phyloP scores from a whole-genome alignment of 2,113 vertebrate species.

The Saguinus imperator region DNA sequence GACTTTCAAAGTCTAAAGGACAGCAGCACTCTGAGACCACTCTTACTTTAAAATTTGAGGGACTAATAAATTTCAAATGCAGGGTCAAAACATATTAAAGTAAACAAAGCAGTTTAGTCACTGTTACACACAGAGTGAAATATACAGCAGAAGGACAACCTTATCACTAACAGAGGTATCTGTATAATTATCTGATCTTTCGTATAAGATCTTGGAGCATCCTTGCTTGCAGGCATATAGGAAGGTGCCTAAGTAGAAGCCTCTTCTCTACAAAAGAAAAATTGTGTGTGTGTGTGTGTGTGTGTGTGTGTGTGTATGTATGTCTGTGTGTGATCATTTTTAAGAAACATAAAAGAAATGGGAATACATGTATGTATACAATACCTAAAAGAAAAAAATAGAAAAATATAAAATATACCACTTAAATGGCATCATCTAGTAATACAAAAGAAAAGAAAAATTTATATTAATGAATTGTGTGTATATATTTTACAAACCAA shows the following conservation, averaged over 20 bases:
- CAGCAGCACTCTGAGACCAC: neutral
- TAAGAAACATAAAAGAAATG: neutral
- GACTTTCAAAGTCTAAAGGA: conserved; percentile 37
- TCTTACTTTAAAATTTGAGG: neutral
- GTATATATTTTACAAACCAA: neutral
- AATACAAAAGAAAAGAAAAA: neutral
- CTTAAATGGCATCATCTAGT: neutral
- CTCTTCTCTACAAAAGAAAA: neutral
- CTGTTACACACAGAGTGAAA: neutral
- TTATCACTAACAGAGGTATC: neutral
- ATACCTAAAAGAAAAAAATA: neutral
- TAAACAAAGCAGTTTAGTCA: neutral
- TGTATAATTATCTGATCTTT: neutral
- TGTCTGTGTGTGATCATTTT: neutral
- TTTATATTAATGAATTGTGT: neutral
- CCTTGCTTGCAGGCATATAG: neutral
- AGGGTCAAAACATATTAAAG: neutral
- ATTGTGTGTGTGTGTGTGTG: accelerated
- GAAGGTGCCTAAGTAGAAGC: neutral
- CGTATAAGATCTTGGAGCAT: neutral
- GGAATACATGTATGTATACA: neutral
- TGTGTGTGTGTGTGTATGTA: accelerated
- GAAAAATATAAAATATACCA: neutral
- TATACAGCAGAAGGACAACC: neutral
- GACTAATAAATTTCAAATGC: neutral